phyloP scores from a whole-genome alignment of 2,113 vertebrate species.

The Hoplias malabaricus region DNA sequence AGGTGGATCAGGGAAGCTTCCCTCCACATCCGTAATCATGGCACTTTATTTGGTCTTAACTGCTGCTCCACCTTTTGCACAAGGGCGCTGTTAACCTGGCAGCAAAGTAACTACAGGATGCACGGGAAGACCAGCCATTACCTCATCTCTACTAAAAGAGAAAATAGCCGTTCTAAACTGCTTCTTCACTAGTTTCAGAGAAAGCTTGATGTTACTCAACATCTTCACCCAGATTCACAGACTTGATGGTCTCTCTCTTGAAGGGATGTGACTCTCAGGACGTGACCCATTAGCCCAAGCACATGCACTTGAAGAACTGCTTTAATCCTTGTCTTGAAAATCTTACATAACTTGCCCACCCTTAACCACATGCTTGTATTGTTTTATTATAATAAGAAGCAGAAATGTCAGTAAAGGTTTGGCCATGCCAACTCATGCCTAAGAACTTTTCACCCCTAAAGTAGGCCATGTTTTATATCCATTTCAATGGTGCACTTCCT shows the following conservation, averaged over 20 bases:
- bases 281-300: not conserved
- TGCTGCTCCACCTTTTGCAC: slow-evolving; percentile 17
- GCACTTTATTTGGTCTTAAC: not conserved
- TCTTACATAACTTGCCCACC: not conserved
- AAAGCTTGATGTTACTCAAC: not conserved
- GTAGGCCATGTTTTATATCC: not conserved
- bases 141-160: not conserved
- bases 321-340: not conserved
- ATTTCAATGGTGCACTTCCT: not conserved
- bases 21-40: not conserved
- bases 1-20: not conserved
- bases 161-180: not conserved
- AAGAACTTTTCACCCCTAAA: not conserved
- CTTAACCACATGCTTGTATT: not conserved
- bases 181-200: not conserved
- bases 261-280: slow-evolving; percentile 22
- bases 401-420: not conserved
- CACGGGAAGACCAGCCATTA: not conserved
- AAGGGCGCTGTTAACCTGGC: not conserved
- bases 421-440: not conserved
- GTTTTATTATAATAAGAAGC: not conserved
- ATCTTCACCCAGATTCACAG: not conserved
- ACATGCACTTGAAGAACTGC: not conserved
- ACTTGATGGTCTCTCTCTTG: not conserved
- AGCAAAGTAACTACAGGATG: not conserved